A percentile compares a stretch with the other conserved stretches of the same genome.
Evolutionary conservation across 1,140 invertebrate species (phyloP).

Genomic region (Marisa cornuarietis): DNA sequence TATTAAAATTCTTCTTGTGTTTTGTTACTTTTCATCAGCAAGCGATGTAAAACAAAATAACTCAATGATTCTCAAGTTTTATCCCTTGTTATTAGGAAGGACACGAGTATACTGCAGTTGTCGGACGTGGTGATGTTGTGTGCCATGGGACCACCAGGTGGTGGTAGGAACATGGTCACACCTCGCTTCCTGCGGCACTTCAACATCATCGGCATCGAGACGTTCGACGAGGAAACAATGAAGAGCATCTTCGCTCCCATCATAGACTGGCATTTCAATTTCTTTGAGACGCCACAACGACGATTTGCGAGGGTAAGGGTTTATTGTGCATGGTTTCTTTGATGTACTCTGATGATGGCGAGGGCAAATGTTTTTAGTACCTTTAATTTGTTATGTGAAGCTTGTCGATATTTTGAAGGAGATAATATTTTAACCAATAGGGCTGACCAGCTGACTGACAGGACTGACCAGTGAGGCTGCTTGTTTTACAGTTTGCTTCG

Average conservation of each 20-base stretch:
- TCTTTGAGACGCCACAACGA: slow-evolving; percentile 67
- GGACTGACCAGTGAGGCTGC: no score
- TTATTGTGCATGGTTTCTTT: no score
- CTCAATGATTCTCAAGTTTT: not conserved
- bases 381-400: no score
- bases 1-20: no score
- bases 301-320: slow-evolving; percentile 59
- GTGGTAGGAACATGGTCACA: slow-evolving; percentile 64
- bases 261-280: slow-evolving; percentile 66
- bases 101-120: slow-evolving; percentile 59
- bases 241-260: slow-evolving; percentile 66
- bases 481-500: no score
- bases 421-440: no score
- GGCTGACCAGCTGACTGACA: no score
- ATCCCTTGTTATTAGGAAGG: slow-evolving; percentile 53
- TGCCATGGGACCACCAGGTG: slow-evolving; percentile 65
- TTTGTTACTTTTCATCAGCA: no score
- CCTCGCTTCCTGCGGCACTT: slow-evolving; percentile 64
- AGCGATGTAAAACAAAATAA: not conserved
- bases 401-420: not conserved
- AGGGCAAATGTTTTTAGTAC: not conserved
- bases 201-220: slow-evolving; percentile 64
- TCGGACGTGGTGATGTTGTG: slow-evolving; percentile 63
- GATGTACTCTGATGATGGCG: not conserved
- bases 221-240: slow-evolving; percentile 67